Conservation (phyloP, 2,888 invertebrate genomes). For the Eumacrocentrus americanus region DNA sequence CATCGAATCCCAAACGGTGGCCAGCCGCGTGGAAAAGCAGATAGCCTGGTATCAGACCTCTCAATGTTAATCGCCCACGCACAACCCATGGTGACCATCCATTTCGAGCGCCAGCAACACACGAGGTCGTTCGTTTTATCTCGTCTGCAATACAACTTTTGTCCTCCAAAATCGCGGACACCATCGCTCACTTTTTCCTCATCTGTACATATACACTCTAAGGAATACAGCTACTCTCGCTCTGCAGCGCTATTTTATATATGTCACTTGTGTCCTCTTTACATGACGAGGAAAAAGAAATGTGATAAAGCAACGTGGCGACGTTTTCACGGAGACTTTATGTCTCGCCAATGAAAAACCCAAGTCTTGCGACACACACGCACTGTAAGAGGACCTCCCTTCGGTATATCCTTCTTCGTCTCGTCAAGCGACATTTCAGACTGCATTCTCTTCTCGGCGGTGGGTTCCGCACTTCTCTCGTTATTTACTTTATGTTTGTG, state of each 20-base stretch:
- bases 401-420: conserved; percentile 21
- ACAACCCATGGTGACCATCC: conserved; percentile 40
- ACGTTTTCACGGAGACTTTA: conserved; percentile 9
- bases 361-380: conserved; percentile 30
- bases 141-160: conserved; percentile 16
- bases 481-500: conserved; percentile 49
- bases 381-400: conserved; percentile 12
- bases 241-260: conserved; percentile 1
- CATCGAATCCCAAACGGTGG: conserved; percentile 10
- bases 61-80: conserved; percentile 57
- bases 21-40: conserved; percentile 47
- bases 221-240: too few relatives aligned
- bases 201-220: neutral
- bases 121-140: conserved; percentile 35
- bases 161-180: neutral
- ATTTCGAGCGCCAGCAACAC: conserved; percentile 35
- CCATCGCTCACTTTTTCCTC: conserved; percentile 1
- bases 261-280: neutral
- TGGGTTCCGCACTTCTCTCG: conserved; percentile 33
- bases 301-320: neutral
- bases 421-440: conserved; percentile 28
- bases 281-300: neutral
- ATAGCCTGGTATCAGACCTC: conserved; percentile 49
- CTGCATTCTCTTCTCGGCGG: conserved; percentile 30
- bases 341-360: conserved; percentile 27